Evolutionary conservation across 2,888 invertebrate species (phyloP).

Genomic region (Loripinus fragilis): DNA sequence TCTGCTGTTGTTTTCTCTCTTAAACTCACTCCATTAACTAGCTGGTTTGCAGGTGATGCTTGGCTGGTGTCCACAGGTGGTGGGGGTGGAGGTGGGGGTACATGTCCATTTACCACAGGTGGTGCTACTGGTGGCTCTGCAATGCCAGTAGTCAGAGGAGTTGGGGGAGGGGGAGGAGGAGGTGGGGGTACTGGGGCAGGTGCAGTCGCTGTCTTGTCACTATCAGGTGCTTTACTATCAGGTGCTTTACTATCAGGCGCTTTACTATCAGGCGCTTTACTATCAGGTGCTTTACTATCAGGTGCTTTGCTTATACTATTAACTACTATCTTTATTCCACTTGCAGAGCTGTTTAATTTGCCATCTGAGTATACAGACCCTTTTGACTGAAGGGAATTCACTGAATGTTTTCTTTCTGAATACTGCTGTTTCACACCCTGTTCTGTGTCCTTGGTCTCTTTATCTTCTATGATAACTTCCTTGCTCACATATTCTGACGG

Average conservation of each 20-base stretch:
- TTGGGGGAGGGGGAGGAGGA: slow-evolving; percentile 29
- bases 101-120: slow-evolving; percentile 5
- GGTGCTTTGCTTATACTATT: neutral
- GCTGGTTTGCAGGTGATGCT: slow-evolving; percentile 16
- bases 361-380: neutral
- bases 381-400: neutral
- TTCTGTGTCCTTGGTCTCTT: neutral
- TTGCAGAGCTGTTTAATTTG: neutral
- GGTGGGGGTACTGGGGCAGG: neutral
- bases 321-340: slow-evolving; percentile 14
- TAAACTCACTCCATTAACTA: slow-evolving; percentile 25
- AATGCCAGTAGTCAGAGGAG: slow-evolving; percentile 8
- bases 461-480: slow-evolving; percentile 1
- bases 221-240: neutral
- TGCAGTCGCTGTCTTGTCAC: neutral
- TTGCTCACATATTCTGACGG: neutral
- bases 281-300: too few species aligned
- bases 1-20: neutral
- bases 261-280: too few species aligned
- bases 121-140: neutral
- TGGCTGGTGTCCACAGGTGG: neutral
- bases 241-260: neutral
- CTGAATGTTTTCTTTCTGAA: neutral
- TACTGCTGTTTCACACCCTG: neutral
- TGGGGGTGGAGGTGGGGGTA: slow-evolving; percentile 42